Conservation (phyloP, 2,113 vertebrate genomes). For the Psammodynastes pulverulentus region DNA sequence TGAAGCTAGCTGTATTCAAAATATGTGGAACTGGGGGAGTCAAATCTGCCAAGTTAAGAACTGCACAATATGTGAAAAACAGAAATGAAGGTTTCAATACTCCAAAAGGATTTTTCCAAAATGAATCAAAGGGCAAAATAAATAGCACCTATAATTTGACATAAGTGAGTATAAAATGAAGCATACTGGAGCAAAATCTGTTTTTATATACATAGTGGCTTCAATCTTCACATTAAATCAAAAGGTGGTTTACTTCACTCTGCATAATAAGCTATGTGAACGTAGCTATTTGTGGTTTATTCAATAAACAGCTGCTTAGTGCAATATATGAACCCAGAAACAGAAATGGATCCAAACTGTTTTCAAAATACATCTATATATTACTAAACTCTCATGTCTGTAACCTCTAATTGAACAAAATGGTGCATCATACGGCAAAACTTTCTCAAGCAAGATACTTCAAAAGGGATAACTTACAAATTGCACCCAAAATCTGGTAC, state of each 20-base stretch:
- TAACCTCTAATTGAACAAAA: not conserved
- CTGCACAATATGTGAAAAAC: not conserved
- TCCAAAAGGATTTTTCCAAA: not conserved
- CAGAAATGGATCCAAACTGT: not conserved
- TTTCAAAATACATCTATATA: not conserved
- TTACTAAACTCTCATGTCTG: not conserved
- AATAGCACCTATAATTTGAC: not conserved
- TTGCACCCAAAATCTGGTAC: not conserved
- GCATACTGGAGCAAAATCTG: not conserved
- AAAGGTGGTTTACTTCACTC: not conserved
- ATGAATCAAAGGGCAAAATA: not conserved
- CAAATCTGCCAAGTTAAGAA: not conserved
- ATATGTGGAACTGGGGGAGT: not conserved
- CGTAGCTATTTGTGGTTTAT: not conserved
- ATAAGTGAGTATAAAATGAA: not conserved
- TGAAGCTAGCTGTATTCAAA: not conserved
- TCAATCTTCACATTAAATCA: not conserved
- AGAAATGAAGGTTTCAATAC: not conserved
- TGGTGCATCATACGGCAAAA: not conserved
- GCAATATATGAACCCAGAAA: not conserved
- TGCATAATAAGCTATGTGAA: not conserved
- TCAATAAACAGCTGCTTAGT: not conserved
- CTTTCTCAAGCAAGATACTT: not conserved
- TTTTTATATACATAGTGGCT: not conserved
- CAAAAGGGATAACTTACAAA: not conserved